A percentile compares a stretch with the other conserved stretches of the same genome.
Evolutionary conservation across 35 echinoderm and acorn worm species (phyloP).

Genomic region (Ophiothrix spiculata): DNA sequence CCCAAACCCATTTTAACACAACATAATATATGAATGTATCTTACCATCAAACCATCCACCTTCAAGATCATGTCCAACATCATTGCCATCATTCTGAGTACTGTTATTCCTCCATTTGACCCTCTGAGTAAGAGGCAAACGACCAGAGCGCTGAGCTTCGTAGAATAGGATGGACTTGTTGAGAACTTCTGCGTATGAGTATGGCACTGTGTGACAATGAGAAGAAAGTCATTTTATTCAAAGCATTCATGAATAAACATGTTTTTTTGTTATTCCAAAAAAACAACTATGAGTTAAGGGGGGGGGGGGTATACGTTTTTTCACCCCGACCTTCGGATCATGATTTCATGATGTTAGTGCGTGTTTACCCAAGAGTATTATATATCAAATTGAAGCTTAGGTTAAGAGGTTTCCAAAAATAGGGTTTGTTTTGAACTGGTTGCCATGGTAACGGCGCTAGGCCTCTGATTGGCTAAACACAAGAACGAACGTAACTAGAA

Average conservation of each 20-base stretch:
- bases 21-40: no score
- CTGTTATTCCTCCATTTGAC: conserved; percentile 44
- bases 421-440: no score
- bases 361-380: no score
- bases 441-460: no score
- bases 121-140: conserved; percentile 24
- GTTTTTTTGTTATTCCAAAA: background rate
- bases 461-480: no score
- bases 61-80: conserved; percentile 43
- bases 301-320: no score
- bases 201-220: conserved; percentile 5
- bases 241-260: background rate
- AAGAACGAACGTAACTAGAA: no score
- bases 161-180: conserved; percentile 75
- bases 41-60: conserved; percentile 84
- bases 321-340: no score
- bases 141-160: conserved; percentile 72
- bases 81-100: conserved; percentile 20
- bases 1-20: no score
- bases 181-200: conserved; percentile 48
- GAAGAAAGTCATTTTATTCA: background rate
- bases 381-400: no score
- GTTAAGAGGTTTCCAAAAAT: no score
- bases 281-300: background rate
- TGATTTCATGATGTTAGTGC: no score